Evolutionary conservation across 1,140 invertebrate species (phyloP), one percentile per base, ranked within the genome.

Genomic region (Augochlora pura): DNA sequence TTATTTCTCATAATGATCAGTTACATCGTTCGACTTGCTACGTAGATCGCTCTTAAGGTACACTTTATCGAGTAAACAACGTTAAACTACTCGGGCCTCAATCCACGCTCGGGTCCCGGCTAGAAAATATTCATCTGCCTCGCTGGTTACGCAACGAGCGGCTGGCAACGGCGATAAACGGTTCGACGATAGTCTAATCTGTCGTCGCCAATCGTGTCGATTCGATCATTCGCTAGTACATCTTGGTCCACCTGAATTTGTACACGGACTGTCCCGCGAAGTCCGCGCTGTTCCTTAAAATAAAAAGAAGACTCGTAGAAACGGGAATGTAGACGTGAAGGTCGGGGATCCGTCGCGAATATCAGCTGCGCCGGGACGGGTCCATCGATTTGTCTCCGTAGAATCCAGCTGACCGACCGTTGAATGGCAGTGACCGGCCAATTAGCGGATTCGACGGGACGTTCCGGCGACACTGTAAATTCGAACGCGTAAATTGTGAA

Each of bases 231-330:
- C 23, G 54, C 23, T 21, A 69, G 66, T 88, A 88, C 87, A 90
- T 88, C 89, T 92, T 91, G 90, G 90, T 91, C 87, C 90, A 89
- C 80, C 77, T 77, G 81, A 62, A 81, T 86, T 57, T 86, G 63
- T 81, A 27, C 60, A 68, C 46, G 12, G 46, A 65, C 32, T 32
- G 32, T 32, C 32, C 32, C 32, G 32, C 16, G 62, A n/a, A 57
- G 8, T 14, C 14, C 10, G 63, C n/a, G 18, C 3, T 21, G 21
- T 32, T 62, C 2, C 5, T 46, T 38, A 16, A 32, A 49, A 46
- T 5, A 66, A 4, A 23, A 60, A 23, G 18, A 59, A 1, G 5
- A 63, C 16, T 76, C n/a, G 38, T 54, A 59, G 67, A 68, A 42
- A 12, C 49, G 46, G 21, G 59, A 32, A 16, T 18, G 32, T 27